Base-by-base conservation (phyloP, 2,888 invertebrate species). In the Pherbina coryleti region DNA sequence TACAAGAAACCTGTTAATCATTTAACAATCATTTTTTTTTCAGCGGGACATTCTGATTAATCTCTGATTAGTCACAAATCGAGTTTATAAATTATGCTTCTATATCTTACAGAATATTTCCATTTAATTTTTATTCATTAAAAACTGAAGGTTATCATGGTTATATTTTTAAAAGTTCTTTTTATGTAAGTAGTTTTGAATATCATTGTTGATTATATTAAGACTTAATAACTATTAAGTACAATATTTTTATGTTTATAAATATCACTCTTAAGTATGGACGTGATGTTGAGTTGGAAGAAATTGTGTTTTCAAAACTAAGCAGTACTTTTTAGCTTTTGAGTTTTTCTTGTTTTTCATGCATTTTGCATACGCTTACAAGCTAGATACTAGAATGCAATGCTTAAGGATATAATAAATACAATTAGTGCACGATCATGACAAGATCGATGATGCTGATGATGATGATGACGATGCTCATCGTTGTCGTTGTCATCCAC, bases 191-290 rank as follows among this genome's bases (percentile, higher is more conserved):
- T 69, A 22, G n/a, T n/a, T 49, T 44, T 69, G 51, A 44, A 51
- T 69, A 51, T 69, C 37, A 69, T 51, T 4, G 25, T 60, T 75
- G 51, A 53, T 53, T 75, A 66, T 28, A 51, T 66, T 75, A 17
- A 53, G 64, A 31, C 22, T 44, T 31, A 57, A 60, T 17, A 5
- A 60, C 9, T 51, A 14, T 22, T 62, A 28, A 28, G 67, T 67
- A n/a, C n/a, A n/a, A n/a, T n/a, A 67, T 37, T 22, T 67, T 34
- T 34, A 37, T 66, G 67, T 69, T 49, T 2, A 74, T 66, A 69
- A 78, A 79, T 81, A 82, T 81, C 81, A 83, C 81, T 81, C 79
- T 78, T 80, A 78, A 77, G 66, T 79, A 79, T 78, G 80, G 81
- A 79, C 82, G 82, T 84, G 83, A 84, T 84, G 82, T 70, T 44